A percentile compares a stretch with the other conserved stretches of the same genome.
Evolutionary conservation across 2,797 vertebrate species (phyloP).

Genomic region (Avahi laniger): DNA sequence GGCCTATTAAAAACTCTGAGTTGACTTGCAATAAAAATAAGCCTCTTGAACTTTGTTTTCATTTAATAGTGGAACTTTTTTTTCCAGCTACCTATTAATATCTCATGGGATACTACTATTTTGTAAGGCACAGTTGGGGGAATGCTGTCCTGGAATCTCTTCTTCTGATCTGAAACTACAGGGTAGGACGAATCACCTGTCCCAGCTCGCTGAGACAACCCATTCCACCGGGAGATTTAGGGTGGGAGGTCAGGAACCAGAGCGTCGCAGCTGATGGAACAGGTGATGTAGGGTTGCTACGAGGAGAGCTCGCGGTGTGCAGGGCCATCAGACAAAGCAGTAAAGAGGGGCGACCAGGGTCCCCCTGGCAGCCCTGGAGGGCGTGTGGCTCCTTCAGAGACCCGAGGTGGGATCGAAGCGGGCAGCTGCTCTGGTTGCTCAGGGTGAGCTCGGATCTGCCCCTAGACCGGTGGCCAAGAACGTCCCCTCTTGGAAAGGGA

Average conservation of each 20-base stretch:
- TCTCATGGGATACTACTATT: background rate
- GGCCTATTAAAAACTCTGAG: background rate
- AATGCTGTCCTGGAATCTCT: background rate
- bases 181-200: background rate
- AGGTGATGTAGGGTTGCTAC: background rate
- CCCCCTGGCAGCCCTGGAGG: background rate
- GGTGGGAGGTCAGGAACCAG: too few species aligned
- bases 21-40: background rate
- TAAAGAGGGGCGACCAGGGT: too few species aligned
- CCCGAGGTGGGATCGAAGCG: too few species aligned
- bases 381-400: background rate
- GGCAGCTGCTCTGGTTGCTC: background rate
- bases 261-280: too few species aligned
- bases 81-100: background rate
- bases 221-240: background rate
- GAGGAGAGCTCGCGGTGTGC: fast-evolving
- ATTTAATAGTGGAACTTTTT: background rate
- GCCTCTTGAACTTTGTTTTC: background rate
- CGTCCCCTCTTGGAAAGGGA: background rate
- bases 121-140: background rate
- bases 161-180: background rate
- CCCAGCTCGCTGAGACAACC: background rate
- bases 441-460: background rate
- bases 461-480: background rate
- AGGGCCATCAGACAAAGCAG: background rate